Percentiles rank a stretch among this genome's conserved stretches.
These are phyloP conservation scores for Cetonia aurata DNA, from an alignment of 2,888 invertebrate species.

Conservation along the genomic window DNA sequence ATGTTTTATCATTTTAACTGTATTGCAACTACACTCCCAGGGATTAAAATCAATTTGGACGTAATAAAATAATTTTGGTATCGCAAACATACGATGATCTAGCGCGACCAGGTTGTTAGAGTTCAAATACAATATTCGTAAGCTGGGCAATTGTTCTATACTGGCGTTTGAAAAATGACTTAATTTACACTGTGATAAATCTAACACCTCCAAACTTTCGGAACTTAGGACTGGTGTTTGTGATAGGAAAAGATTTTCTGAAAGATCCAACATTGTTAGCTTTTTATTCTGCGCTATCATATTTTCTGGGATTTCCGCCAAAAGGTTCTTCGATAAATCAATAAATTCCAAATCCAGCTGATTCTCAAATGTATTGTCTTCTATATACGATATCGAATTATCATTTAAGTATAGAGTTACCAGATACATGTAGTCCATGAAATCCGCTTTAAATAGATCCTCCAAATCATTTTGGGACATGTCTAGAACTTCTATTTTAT, in stretches of 20 bases:
- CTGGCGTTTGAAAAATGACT: conserved; percentile 54
- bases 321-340: conserved; percentile 60
- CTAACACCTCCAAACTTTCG: conserved; percentile 58
- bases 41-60: conserved; percentile 58
- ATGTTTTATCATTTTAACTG: conserved; percentile 56
- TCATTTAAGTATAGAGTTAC: conserved; percentile 60
- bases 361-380: conserved; percentile 57
- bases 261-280: conserved; percentile 59
- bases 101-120: conserved; percentile 61
- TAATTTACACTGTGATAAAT: conserved; percentile 60
- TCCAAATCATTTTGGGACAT: conserved; percentile 61
- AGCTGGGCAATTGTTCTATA: conserved; percentile 58
- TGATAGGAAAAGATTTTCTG: conserved; percentile 59
- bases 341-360: conserved; percentile 60
- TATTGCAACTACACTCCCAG: conserved; percentile 60
- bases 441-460: conserved; percentile 55
- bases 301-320: conserved; percentile 57
- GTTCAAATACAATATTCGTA: conserved; percentile 58
- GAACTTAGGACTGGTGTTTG: conserved; percentile 60
- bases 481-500: conserved; percentile 59
- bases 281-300: conserved; percentile 58
- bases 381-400: conserved; percentile 58
- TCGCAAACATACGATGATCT: conserved; percentile 55
- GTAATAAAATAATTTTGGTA: conserved; percentile 50
- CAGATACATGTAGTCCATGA: conserved; percentile 57